These are phyloP conservation scores for Herminia tarsipennalis DNA, from an alignment of 2,888 invertebrate species.

Conservation along the genomic window DNA sequence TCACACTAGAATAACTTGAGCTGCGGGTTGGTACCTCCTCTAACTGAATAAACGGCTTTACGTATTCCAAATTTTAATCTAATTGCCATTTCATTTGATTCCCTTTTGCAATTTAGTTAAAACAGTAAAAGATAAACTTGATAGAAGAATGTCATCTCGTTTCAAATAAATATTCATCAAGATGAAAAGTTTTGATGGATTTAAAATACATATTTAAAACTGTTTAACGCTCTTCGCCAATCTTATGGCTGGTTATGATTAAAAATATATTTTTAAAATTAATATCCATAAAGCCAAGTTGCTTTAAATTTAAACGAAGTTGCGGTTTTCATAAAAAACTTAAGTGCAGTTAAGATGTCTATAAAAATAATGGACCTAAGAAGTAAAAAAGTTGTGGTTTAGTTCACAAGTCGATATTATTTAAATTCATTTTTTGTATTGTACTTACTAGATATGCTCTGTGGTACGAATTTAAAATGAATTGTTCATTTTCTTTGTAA, in stretches of 20 bases:
- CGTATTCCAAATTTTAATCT: constrained; percentile 21
- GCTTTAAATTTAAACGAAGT: constrained; percentile 19
- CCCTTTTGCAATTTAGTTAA: constrained; percentile 21
- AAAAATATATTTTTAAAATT: constrained; percentile 52
- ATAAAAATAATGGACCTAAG: constrained; percentile 23
- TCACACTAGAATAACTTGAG: constrained; percentile 44
- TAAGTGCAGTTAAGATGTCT: constrained; percentile 13
- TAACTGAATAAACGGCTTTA: constrained; percentile 26
- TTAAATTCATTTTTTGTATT: no score
- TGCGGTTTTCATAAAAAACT: constrained; percentile 30
- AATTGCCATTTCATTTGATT: constrained; percentile 15
- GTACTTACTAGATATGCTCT: no score
- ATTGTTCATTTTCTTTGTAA: no score
- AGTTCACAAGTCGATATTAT: no score
- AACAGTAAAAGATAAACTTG: constrained; percentile 34
- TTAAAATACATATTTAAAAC: constrained; percentile 67
- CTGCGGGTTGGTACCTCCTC: constrained; percentile 29
- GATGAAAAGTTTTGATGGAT: constrained; percentile 68
- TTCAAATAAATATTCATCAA: constrained; percentile 65
- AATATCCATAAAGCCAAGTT: constrained; percentile 28
- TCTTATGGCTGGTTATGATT: constrained; percentile 37
- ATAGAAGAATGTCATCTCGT: constrained; percentile 42
- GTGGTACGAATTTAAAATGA: no score
- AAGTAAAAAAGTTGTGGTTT: no score
- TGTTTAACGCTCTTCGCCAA: constrained; percentile 57